phyloP scores from a whole-genome alignment of 1,140 invertebrate genomes.

The Plectrocnemia conspersa region DNA sequence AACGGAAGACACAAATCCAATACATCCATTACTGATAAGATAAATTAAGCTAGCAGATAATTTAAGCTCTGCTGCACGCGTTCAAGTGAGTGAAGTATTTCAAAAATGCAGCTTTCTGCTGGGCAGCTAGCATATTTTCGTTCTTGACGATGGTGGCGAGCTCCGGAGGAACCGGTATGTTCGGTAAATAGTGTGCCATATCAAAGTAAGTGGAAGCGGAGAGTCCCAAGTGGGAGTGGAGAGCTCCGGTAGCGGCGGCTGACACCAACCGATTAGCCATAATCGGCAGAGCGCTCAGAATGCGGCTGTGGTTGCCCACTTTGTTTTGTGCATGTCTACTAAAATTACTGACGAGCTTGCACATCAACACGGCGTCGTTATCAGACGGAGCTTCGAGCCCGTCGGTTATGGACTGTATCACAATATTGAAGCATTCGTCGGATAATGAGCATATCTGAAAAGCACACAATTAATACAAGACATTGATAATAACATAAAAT shows the following conservation, averaged over 20 bases:
- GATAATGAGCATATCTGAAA: slow-evolving; percentile 31
- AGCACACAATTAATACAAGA: slow-evolving; percentile 6
- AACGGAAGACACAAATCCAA: no score
- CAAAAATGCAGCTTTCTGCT: slow-evolving; percentile 1
- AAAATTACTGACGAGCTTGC: slow-evolving; percentile 26
- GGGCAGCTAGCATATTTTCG: not conserved
- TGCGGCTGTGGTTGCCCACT: not conserved
- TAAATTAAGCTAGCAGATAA: no score
- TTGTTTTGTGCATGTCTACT: slow-evolving; percentile 1
- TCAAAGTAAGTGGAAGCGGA: slow-evolving; percentile 24
- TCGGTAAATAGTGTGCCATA: slow-evolving; percentile 8
- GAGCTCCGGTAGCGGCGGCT: slow-evolving; percentile 17
- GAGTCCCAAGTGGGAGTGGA: slow-evolving; percentile 23
- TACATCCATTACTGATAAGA: no score
- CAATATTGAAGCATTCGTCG: slow-evolving; percentile 27
- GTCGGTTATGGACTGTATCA: slow-evolving; percentile 24
- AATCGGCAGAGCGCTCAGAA: slow-evolving; percentile 16
- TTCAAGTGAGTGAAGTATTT: slow-evolving; percentile 17
- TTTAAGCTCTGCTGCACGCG: no score
- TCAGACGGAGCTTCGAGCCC: slow-evolving; percentile 22
- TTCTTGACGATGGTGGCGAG: slow-evolving; percentile 4
- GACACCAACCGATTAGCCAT: slow-evolving; percentile 25
- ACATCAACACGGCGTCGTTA: slow-evolving; percentile 23
- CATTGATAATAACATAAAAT: slow-evolving; percentile 6
- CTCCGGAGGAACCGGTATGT: slow-evolving; percentile 17